Base-by-base conservation (phyloP, 2,888 invertebrate species). In the Xylophagus ater region DNA sequence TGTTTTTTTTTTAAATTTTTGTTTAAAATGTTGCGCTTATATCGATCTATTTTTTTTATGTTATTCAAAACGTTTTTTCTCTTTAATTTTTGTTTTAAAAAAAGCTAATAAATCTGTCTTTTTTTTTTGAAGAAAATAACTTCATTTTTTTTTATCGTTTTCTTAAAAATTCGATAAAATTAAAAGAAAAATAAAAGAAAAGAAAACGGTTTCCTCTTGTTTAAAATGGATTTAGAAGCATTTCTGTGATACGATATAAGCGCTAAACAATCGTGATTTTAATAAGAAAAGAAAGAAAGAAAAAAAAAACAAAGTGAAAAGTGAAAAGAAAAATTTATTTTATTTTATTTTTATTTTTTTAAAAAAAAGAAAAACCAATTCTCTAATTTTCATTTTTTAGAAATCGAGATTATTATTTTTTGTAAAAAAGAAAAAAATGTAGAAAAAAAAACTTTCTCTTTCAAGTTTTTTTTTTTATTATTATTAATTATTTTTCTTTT, bases 191-290 rank as follows among this genome's bases (percentile, higher is more conserved):
- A n/a, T n/a, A n/a, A n/a, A n/a, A n/a, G n/a, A n/a, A n/a, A n/a
- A n/a, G n/a, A n/a, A n/a, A n/a, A n/a, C n/a, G n/a, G n/a, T n/a
- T n/a, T n/a, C n/a, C n/a, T n/a, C n/a, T n/a, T n/a, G n/a, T n/a
- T n/a, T n/a, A n/a, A n/a, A n/a, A n/a, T n/a, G n/a, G n/a, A n/a
- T n/a, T n/a, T n/a, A 47, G 52, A 56, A 62, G 62, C 61, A 58
- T 60, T 61, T 58, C 62, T 62, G 62, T 62, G 62, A 62, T 62
- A 59, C 62, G 60, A 58, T 62, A 57, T 61, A 60, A 57, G 61
- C 57, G 49, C 40, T 44, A 26, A 17, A 35, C 34, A 24, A 24
- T 24, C 26, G 44, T 44, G 43, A 46, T 47, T 43, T 46, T 47
- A 46, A 43, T 19, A 30, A 21, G 9, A 21, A 21, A 9, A 7